These are phyloP conservation scores for Tipula confusa DNA, from an alignment of 2,888 invertebrate species.

Conservation along the genomic window DNA sequence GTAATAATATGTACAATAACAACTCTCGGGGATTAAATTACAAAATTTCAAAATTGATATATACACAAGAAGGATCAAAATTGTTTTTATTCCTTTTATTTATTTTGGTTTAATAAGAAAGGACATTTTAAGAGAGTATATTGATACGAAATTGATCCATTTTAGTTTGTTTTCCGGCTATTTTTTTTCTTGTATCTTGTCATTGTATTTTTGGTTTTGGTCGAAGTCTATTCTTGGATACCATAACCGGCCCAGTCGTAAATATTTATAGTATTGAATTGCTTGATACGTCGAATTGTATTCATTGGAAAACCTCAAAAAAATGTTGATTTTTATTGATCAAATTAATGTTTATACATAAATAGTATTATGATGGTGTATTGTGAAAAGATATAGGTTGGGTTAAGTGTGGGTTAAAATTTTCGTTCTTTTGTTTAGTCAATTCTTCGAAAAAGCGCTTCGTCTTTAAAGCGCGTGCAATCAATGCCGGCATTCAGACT, in stretches of 20 bases:
- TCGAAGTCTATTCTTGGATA: background rate
- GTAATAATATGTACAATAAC: background rate
- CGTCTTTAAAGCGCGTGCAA: no score
- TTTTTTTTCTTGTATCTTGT: background rate
- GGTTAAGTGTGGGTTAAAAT: no score
- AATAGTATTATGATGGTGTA: background rate
- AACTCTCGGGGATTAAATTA: background rate
- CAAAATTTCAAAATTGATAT: background rate
- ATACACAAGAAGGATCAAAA: conserved; percentile 5
- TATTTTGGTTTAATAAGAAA: background rate
- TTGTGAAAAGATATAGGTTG: no score
- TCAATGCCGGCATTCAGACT: no score
- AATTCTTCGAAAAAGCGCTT: no score
- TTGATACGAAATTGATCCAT: conserved; percentile 20
- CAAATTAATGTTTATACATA: background rate
- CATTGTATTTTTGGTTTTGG: background rate
- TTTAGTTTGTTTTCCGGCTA: conserved; percentile 5
- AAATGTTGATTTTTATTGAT: background rate
- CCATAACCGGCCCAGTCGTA: background rate
- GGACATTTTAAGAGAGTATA: background rate
- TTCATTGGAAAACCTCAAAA: background rate
- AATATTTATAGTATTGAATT: background rate
- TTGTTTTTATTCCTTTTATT: background rate
- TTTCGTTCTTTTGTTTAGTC: no score
- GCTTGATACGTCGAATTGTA: background rate